Evolutionary conservation across 2,797 vertebrate species (phyloP), one percentile per base, ranked within the genome.

Genomic region (Danio jaintianensis): DNA sequence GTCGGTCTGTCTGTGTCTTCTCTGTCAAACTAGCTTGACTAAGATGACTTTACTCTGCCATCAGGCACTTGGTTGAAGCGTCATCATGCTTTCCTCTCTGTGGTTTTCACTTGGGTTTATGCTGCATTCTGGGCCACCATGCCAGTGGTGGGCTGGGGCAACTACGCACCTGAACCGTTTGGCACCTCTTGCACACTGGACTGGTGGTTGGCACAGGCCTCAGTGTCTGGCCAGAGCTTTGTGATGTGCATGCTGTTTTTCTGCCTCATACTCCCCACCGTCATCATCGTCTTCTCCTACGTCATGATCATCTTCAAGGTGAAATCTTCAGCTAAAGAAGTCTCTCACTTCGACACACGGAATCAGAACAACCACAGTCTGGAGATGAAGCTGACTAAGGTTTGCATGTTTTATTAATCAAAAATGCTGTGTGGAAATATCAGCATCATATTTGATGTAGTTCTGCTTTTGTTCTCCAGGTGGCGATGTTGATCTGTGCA

Each of bases 371-470:
- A 88, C 81, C 95, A 97, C 81, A 90, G 75, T 71, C 93, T 99
- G 48, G 97, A 99, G 91, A 94, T 99, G 86, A 98, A 98, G 89
- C 90, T 99, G 85, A 99, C 97, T 66, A 99, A 98, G 96, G 97
- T 96, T 15, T 40, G 58, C 12, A 11, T 6, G 18, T 16, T 36
- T 45, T n/a, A 45, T 45, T 22, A 4, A 29, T 29, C 16, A 53
- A 10, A 59, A 77, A 53, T 61, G 8, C 43, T 10, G 3, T 52
- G 59, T 67, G 22, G n/a, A 45, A 47, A 59, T 59, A 7, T n/a
- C 20, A 6, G 1, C 10, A 36, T 47, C 10, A 56, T 56, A 22
- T 72, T 50, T 50, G 7, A 70, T 18, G 56, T 66, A 36, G 22
- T 83, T 76, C 3, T 83, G 4, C 82, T 50, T 84, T 79, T 79